Evolutionary conservation across 2,797 vertebrate species (phyloP), one percentile per base, ranked within the genome.

Genomic region (Pelodytes ibericus): DNA sequence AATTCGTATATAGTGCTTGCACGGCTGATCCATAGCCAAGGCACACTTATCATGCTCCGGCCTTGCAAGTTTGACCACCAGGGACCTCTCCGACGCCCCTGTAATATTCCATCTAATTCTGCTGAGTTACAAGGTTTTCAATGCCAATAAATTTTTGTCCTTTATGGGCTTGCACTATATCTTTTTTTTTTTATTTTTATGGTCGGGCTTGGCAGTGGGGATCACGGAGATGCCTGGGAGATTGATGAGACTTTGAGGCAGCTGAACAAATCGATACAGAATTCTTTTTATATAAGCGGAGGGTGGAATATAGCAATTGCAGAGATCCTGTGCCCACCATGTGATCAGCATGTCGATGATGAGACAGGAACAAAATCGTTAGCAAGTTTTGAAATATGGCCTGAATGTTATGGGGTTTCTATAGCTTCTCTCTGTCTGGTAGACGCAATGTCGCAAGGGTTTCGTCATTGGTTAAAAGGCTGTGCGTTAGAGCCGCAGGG

Each of bases 71-170:
- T 36, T 47, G 71, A 36, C 61, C 71, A 53, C 71, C 2, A 41
- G 61, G 71, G 71, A 3, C 47, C 27, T 20, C 60, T 47, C 47
- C 16, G 4, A 44, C n/a, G 33, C 2, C 39, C 63, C 33, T 9
- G 25, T 47, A 18, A 66, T 41, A 15, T 64, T 56, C 60, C 71
- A 39, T 64, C 49, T 29, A 49, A 15, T 65, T 73, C 44, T 73
- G 61, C 71, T 56, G 71, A 73, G 30, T 8, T 64, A 64, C 60
- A 51, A 31, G 30, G 29, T 26, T 64, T 73, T 64, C 33, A n/a
- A 4, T 63, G 71, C 30, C 44, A 65, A 20, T 73, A 53, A 66
- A 44, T 66, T 47, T 49, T 66, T 66, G 39, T 2, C 24, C 18
- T 66, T 66, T 66, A 66, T 49, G 27, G 24, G 39, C 39, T 66